Conservation (phyloP, 2,888 invertebrate species). For the Sphinx pinastri region DNA sequence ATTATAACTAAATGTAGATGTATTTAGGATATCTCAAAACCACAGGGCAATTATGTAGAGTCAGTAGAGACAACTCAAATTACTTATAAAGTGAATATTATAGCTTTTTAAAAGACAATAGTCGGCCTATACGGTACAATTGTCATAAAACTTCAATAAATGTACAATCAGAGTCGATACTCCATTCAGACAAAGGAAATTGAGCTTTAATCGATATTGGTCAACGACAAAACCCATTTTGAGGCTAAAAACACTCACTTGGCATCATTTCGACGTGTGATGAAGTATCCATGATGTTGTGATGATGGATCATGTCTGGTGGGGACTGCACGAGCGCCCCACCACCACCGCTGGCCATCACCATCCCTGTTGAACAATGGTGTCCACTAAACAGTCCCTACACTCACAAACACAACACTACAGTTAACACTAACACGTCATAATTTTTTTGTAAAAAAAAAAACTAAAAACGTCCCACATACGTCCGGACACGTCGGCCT, state of each 20-base stretch:
- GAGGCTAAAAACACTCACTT: slow-evolving; percentile 55
- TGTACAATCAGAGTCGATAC: too few relatives aligned
- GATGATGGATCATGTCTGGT: slow-evolving; percentile 81
- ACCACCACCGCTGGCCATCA: slow-evolving; percentile 80
- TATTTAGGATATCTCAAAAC: too few relatives aligned
- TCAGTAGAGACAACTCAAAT: too few relatives aligned
- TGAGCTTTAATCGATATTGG: not conserved
- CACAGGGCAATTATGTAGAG: too few relatives aligned
- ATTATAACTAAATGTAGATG: too few relatives aligned
- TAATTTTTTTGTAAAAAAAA: slow-evolving; percentile 56
- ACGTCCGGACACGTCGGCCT: slow-evolving; percentile 69
- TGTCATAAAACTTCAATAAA: too few relatives aligned
- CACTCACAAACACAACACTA: slow-evolving; percentile 26
- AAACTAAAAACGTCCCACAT: slow-evolving; percentile 49
- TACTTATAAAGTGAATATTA: too few relatives aligned
- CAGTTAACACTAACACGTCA: slow-evolving; percentile 37
- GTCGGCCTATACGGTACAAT: too few relatives aligned
- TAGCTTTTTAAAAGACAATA: too few relatives aligned
- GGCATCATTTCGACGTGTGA: slow-evolving; percentile 82
- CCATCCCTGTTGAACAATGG: slow-evolving; percentile 63
- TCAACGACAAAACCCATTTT: not conserved
- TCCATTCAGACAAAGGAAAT: not conserved
- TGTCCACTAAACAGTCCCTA: slow-evolving; percentile 12
- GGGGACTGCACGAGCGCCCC: slow-evolving; percentile 83
- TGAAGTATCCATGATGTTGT: slow-evolving; percentile 79